phyloP scores from a whole-genome alignment of 1,140 invertebrate species.

The Drosophila punjabiensis region DNA sequence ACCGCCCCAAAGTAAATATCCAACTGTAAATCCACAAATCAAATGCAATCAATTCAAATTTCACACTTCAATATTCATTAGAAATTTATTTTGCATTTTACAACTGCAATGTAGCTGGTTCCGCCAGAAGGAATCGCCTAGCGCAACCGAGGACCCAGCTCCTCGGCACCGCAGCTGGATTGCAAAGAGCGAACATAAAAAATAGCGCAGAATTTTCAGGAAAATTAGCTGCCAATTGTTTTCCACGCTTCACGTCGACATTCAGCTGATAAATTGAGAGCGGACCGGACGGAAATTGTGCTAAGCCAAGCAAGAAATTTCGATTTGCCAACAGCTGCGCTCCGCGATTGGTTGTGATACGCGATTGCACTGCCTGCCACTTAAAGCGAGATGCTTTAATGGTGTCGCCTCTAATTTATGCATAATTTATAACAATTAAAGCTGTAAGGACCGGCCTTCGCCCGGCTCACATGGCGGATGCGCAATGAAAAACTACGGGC shows the following conservation, averaged over 20 bases:
- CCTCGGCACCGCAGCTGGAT: conserved; percentile 20
- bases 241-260: conserved; percentile 68
- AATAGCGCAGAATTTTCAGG: conserved; percentile 73
- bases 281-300: conserved; percentile 70
- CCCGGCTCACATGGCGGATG: conserved; percentile 58
- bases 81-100: conserved; percentile 82
- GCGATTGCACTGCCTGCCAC: conserved; percentile 5
- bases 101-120: conserved; percentile 55
- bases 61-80: conserved; percentile 84
- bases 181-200: conserved; percentile 55
- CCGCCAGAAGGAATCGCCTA: conserved; percentile 38
- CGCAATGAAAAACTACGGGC: conserved; percentile 59
- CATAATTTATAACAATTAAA: conserved; percentile 78
- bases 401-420: conserved; percentile 45
- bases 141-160: conserved; percentile 47
- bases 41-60: conserved; percentile 83
- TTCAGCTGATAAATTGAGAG: conserved; percentile 71
- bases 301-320: conserved; percentile 77
- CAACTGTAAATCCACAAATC: conserved; percentile 78
- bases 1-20: conserved; percentile 69
- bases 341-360: neutral
- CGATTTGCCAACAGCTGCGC: conserved; percentile 59
- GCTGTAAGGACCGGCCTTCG: conserved; percentile 21
- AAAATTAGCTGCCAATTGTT: conserved; percentile 83
- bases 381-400: conserved; percentile 58